A percentile compares a stretch with the other conserved stretches of the same genome.
These are phyloP conservation scores for Hemiprocne comata DNA, from an alignment of 2,113 vertebrate genomes.

Conservation along the genomic window DNA sequence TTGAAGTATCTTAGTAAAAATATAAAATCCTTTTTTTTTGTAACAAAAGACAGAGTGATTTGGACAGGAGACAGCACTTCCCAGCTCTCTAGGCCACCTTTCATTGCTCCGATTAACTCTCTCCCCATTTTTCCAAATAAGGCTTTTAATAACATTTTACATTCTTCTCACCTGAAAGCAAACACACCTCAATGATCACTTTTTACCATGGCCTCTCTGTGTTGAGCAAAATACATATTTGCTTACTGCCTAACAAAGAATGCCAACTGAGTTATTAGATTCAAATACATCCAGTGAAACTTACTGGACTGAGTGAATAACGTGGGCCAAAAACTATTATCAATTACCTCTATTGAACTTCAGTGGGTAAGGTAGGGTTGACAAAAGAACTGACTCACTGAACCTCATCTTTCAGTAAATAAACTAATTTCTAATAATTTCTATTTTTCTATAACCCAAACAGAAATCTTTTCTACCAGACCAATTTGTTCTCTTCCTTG, in stretches of 20 bases:
- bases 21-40: neutral
- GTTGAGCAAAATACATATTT: neutral
- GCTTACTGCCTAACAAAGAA: neutral
- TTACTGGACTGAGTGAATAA: neutral
- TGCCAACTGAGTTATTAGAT: neutral
- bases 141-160: neutral
- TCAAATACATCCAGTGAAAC: neutral
- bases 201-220: neutral
- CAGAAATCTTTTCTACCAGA: neutral
- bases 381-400: neutral
- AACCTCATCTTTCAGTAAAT: neutral
- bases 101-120: neutral
- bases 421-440: neutral
- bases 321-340: neutral
- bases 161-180: neutral
- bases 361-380: neutral
- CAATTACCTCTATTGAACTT: neutral
- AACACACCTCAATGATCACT: neutral
- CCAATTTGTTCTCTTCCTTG: neutral
- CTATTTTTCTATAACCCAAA: neutral
- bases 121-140: neutral
- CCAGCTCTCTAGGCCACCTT: neutral
- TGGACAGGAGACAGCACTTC: neutral
- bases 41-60: neutral
- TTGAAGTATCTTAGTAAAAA: neutral